Conservation (phyloP, 2,888 invertebrate species). For the Desoria tigrina region DNA sequence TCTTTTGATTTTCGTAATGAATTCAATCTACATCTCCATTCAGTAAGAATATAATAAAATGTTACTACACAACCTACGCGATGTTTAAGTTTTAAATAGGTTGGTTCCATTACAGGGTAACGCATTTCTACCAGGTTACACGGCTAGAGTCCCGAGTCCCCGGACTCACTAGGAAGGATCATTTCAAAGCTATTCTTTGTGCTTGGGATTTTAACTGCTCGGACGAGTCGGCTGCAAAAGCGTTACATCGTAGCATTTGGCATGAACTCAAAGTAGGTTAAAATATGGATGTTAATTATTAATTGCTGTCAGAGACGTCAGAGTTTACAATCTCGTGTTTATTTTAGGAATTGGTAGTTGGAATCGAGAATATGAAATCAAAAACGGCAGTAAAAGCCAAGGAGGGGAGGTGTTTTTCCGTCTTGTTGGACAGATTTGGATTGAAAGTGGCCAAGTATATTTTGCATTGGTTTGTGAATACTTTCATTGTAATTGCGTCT, state of each 20-base stretch:
- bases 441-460: not conserved
- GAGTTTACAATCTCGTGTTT: not conserved
- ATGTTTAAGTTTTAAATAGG: not conserved
- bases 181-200: constrained; percentile 30
- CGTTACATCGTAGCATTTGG: constrained; percentile 31
- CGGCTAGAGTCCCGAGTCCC: constrained; percentile 23
- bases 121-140: constrained; percentile 21
- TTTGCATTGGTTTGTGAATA: not conserved
- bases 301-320: too few relatives aligned
- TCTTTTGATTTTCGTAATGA: constrained; percentile 20
- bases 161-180: constrained; percentile 24
- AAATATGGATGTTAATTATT: not conserved
- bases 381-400: not conserved
- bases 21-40: constrained; percentile 13
- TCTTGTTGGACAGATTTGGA: not conserved
- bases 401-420: not conserved
- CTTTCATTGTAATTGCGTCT: not conserved
- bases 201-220: constrained; percentile 36
- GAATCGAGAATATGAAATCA: not conserved
- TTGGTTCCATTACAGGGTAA: constrained; percentile 18
- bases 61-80: not conserved
- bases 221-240: constrained; percentile 11
- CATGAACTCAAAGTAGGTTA: constrained; percentile 19
- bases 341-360: not conserved
- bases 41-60: constrained; percentile 1